A percentile compares a stretch with the other conserved stretches of the same genome.
These are phyloP conservation scores for Schizotus pectinicornis DNA, from an alignment of 2,888 invertebrate species.

Conservation along the genomic window DNA sequence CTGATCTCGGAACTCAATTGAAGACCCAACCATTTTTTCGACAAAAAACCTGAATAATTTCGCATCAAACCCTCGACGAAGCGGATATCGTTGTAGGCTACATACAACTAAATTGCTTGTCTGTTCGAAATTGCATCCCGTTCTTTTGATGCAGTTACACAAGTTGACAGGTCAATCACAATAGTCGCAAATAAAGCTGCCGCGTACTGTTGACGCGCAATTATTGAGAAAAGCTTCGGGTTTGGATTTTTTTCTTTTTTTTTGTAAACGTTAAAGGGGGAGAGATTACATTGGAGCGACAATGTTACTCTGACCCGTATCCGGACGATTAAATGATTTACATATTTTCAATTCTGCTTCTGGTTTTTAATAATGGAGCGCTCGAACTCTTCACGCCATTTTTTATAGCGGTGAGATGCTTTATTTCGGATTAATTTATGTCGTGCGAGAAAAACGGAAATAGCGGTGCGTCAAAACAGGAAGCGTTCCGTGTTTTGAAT, in stretches of 20 bases:
- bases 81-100: too few species aligned
- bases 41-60: constrained; percentile 10
- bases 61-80: constrained; percentile 5
- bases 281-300: not conserved
- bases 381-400: not conserved
- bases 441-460: constrained; percentile 15
- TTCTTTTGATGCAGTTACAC: too few species aligned
- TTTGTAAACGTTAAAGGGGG: too few species aligned
- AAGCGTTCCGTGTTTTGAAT: constrained; percentile 11
- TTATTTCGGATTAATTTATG: constrained; percentile 4
- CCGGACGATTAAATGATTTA: constrained; percentile 5
- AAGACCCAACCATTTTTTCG: constrained; percentile 14
- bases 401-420: constrained; percentile 12
- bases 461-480: constrained; percentile 16
- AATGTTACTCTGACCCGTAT: constrained; percentile 1
- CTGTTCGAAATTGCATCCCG: too few species aligned
- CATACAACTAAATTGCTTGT: too few species aligned
- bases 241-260: too few species aligned
- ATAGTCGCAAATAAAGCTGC: too few species aligned
- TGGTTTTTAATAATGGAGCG: not conserved
- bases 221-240: too few species aligned
- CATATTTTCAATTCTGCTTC: constrained; percentile 9
- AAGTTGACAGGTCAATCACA: constrained; percentile 11
- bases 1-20: constrained; percentile 27
- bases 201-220: too few species aligned